These are phyloP conservation scores for Spinus pinus DNA, from an alignment of 2,797 vertebrate genomes.

Conservation along the genomic window DNA sequence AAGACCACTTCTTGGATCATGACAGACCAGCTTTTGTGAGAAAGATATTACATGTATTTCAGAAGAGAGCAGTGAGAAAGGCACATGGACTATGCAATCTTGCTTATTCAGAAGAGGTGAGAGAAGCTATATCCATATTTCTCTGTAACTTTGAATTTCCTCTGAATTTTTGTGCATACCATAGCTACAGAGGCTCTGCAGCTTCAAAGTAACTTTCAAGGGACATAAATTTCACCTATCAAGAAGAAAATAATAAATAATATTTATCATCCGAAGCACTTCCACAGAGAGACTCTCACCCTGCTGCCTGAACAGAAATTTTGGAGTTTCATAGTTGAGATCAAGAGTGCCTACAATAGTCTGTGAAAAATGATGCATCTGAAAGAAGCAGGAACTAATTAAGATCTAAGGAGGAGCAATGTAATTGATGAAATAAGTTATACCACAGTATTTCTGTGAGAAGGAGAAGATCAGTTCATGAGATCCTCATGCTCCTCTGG, in stretches of 20 bases:
- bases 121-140: neutral
- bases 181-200: neutral
- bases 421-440: neutral
- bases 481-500: neutral
- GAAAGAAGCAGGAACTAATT: neutral
- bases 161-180: neutral
- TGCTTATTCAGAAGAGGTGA: neutral
- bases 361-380: neutral
- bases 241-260: neutral
- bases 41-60: neutral
- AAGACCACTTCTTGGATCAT: neutral
- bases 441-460: neutral
- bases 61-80: neutral
- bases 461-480: neutral
- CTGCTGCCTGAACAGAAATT: neutral
- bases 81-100: neutral
- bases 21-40: neutral
- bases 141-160: neutral
- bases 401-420: neutral
- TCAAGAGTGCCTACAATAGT: neutral
- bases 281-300: neutral
- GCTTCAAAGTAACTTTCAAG: neutral
- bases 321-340: neutral
- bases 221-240: neutral
- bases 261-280: neutral